A percentile compares a stretch with the other conserved stretches of the same genome.
These are phyloP conservation scores for Caranx melampygus DNA, from an alignment of 2,113 vertebrate species.

Conservation along the genomic window DNA sequence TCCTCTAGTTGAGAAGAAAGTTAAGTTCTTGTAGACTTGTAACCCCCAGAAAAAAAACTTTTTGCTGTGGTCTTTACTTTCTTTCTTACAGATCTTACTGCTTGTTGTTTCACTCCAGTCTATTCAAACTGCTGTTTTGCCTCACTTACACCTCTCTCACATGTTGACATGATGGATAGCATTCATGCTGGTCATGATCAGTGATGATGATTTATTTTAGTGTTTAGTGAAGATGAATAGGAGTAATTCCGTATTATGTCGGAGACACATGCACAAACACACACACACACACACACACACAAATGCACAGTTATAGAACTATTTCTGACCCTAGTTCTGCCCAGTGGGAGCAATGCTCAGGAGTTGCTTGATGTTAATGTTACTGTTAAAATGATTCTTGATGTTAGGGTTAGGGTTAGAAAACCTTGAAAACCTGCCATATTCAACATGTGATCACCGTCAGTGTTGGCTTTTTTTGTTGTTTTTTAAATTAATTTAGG, in stretches of 20 bases:
- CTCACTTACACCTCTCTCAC: not conserved
- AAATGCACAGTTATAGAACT: not conserved
- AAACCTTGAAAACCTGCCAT: not conserved
- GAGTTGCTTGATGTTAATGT: not conserved
- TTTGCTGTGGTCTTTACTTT: not conserved
- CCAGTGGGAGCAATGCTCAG: too few relatives aligned
- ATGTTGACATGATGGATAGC: constrained; percentile 2
- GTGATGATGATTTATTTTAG: too few relatives aligned
- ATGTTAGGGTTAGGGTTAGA: too few relatives aligned
- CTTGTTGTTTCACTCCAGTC: not conserved
- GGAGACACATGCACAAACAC: not conserved
- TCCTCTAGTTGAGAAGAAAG: not conserved
- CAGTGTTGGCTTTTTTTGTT: not conserved
- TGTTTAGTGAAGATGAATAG: not conserved
- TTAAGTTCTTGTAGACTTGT: not conserved
- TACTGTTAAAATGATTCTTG: not conserved
- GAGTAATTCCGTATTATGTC: constrained; percentile 5
- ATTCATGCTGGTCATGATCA: not conserved
- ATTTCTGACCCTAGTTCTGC: not conserved
- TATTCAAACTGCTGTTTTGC: not conserved
- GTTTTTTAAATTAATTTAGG: not conserved
- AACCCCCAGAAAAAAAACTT: too few relatives aligned
- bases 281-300: not conserved
- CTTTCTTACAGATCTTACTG: not conserved
- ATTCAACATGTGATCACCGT: not conserved